Base-by-base conservation (phyloP, 2,797 vertebrate species). In the Lates japonicus region DNA sequence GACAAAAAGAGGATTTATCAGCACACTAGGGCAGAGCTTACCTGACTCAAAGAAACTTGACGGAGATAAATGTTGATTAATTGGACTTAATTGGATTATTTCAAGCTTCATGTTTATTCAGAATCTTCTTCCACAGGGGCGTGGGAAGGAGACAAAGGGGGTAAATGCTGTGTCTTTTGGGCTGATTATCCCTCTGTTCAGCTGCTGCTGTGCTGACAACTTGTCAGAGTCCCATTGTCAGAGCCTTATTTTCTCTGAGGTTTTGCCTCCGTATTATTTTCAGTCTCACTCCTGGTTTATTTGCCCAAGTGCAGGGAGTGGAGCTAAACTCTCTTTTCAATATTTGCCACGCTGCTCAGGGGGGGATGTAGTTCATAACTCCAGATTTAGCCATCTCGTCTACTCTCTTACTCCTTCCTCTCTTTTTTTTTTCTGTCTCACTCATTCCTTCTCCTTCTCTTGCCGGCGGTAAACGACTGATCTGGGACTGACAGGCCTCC, bases 401-500 rank as follows among this genome's bases (percentile, higher is more conserved):
- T 81, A 60, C 84, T 85, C 84, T 74, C 72, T 82, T 69, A 22
- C 70, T 82, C 67, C 48, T 78, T 81, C 62, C 72, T 67, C 70
- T 69, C 62, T 66, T 29, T n/a, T 78, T 68, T 70, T 74, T 63
- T 61, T 54, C 52, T 55, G 16, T 77, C 84, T 78, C 86, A 74
- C 83, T 90, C 83, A 46, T 77, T 90, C 80, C 68, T 78, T 88
- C 74, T 79, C 64, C 44, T 33, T 80, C 69, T 85, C 70, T 77
- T 49, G 70, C 76, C 37, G 81, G 86, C 85, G 80, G 92, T 93
- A 90, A 93, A 93, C 65, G 88, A 89, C 88, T 93, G 93, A 96
- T 95, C 94, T 95, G 95, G 95, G 95, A 95, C 95, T 94, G 92
- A 87, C 88, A 59, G 72, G 88, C 90, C 92, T 96, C 95, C 95